A percentile compares a stretch with the other conserved stretches of the same genome.
Conservation (phyloP, 1,140 invertebrate species). For the Drosophila nannoptera region DNA sequence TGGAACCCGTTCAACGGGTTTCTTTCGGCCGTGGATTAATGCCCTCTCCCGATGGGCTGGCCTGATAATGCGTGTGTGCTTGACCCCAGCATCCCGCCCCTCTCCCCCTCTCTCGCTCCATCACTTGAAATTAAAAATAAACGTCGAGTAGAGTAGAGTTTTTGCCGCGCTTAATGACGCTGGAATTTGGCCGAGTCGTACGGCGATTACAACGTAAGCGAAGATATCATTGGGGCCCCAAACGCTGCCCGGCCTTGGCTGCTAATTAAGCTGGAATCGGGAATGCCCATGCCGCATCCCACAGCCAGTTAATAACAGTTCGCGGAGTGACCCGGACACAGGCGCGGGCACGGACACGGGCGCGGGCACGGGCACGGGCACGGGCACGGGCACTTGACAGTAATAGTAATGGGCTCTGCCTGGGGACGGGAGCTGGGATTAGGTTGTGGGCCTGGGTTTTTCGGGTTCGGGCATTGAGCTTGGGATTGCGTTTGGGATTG, state of each 20-base stretch:
- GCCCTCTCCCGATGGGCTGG: too few relatives aligned
- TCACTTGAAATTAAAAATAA: not conserved
- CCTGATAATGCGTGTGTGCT: too few relatives aligned
- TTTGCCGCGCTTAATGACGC: not conserved
- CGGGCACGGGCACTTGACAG: conserved; percentile 31
- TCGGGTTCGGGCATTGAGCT: not conserved
- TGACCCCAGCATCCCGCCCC: too few relatives aligned
- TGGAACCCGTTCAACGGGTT: too few relatives aligned
- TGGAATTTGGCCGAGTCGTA: not conserved
- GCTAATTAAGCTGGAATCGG: conserved; percentile 24
- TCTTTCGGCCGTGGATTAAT: too few relatives aligned
- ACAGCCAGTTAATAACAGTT: conserved; percentile 27
- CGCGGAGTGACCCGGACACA: not conserved
- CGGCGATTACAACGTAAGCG: conserved; percentile 10
- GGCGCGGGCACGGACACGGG: conserved; percentile 2
- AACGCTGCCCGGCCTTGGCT: conserved; percentile 18
- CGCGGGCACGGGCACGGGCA: not conserved
- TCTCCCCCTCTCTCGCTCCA: not conserved
- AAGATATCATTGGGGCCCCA: conserved; percentile 12
- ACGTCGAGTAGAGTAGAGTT: not conserved
- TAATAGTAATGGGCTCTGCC: conserved; percentile 37
- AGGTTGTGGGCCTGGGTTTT: not conserved
- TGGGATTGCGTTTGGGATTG: conserved; percentile 1
- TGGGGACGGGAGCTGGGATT: conserved; percentile 1
- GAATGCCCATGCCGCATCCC: conserved; percentile 7